phyloP scores from a whole-genome alignment of 2,888 invertebrate genomes.

The Trachelus tabidus region DNA sequence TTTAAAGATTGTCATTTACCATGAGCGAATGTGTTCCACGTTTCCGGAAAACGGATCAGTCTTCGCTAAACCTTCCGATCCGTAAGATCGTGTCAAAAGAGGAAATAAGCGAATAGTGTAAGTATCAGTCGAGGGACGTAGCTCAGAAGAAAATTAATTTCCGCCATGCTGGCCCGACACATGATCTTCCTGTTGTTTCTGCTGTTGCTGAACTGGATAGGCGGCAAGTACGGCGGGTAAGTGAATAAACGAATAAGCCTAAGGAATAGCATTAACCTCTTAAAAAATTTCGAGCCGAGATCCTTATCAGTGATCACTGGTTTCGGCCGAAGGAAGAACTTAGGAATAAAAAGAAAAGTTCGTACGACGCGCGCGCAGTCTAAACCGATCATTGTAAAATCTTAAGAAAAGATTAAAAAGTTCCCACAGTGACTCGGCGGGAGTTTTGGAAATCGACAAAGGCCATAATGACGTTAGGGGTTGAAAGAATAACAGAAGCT shows the following conservation, averaged over 20 bases:
- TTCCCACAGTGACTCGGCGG: neutral
- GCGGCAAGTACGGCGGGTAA: neutral
- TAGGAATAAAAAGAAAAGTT: neutral
- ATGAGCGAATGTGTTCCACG: neutral
- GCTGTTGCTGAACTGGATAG: neutral
- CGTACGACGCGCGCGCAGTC: neutral
- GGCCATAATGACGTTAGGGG: neutral
- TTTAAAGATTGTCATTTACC: neutral
- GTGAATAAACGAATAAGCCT: neutral
- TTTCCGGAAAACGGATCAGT: neutral
- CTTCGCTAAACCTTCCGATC: neutral
- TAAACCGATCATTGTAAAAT: slow-evolving; percentile 1
- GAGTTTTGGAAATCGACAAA: neutral
- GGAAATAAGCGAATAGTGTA: neutral
- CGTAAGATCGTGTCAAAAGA: neutral
- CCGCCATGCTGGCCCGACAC: neutral
- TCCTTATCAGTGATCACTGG: neutral
- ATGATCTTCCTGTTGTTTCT: neutral
- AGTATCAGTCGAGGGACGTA: neutral
- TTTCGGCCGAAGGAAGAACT: neutral
- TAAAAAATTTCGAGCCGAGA: neutral
- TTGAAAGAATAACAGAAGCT: slow-evolving; percentile 3
- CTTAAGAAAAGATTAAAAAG: neutral
- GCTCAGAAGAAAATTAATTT: neutral
- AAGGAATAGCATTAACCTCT: neutral